Percentiles rank a stretch among this genome's conserved stretches.
Conservation (phyloP, 92 coral and sea anemone genomes). For the Paramuricea clavata region DNA sequence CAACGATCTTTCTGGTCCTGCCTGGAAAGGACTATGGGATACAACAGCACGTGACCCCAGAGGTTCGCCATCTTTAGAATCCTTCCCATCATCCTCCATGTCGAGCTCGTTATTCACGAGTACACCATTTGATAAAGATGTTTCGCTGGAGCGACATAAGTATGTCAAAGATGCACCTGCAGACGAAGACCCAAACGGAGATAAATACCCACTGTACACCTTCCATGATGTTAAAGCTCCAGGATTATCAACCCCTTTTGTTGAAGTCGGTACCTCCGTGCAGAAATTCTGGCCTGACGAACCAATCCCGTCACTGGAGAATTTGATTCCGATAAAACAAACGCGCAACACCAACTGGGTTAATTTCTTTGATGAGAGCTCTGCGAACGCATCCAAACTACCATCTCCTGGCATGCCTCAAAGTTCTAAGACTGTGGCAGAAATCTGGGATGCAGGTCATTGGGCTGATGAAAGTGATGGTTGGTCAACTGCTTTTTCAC, state of each 20-base stretch:
- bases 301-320: constrained; percentile 59
- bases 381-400: constrained; percentile 59
- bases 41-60: background rate
- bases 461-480: constrained; percentile 84
- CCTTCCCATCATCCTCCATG: constrained; percentile 11
- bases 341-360: constrained; percentile 93
- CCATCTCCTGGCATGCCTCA: constrained; percentile 64
- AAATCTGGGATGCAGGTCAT: constrained; percentile 95
- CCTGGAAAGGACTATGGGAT: constrained; percentile 35
- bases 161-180: background rate
- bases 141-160: background rate
- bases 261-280: constrained; percentile 33
- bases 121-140: constrained; percentile 67
- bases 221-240: constrained; percentile 48
- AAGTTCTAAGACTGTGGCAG: constrained; percentile 88
- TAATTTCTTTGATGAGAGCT: constrained; percentile 88
- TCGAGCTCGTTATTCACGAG: constrained; percentile 72
- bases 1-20: constrained; percentile 12
- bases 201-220: constrained; percentile 33
- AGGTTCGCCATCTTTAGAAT: constrained; percentile 10
- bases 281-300: constrained; percentile 52
- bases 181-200: background rate
- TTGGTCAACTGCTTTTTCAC: constrained; percentile 74
- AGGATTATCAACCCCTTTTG: constrained; percentile 41
- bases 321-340: constrained; percentile 70